phyloP scores from a whole-genome alignment of 2,797 vertebrate species.

The Protonibea diacanthus region DNA sequence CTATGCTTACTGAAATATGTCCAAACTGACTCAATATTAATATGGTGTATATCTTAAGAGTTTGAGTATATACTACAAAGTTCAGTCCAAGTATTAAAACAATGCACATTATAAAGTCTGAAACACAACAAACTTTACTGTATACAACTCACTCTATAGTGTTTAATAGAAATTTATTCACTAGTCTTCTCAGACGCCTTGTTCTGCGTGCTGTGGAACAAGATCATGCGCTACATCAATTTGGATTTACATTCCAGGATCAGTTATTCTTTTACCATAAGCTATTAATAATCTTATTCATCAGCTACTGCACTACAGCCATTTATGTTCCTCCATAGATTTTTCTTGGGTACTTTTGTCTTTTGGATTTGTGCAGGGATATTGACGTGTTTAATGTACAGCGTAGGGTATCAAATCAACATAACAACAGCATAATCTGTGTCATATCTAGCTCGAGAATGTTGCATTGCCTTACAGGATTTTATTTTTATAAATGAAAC shows the following conservation, averaged over 20 bases:
- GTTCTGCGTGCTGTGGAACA: conserved; percentile 45
- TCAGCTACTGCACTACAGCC: conserved; percentile 27
- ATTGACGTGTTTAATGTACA: conserved; percentile 30
- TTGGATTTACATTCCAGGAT: conserved; percentile 12
- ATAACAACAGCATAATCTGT: conserved; percentile 43
- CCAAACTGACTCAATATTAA: conserved; percentile 12
- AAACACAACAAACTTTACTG: conserved; percentile 39
- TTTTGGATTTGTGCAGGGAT: conserved; percentile 48
- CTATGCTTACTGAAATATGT: not conserved
- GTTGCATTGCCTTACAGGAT: conserved; percentile 70
- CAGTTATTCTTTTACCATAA: not conserved
- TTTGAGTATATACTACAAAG: not conserved
- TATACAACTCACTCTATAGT: conserved; percentile 8
- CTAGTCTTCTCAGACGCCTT: conserved; percentile 57
- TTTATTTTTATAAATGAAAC: conserved; percentile 60
- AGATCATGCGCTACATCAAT: conserved; percentile 26
- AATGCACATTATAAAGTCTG: conserved; percentile 6
- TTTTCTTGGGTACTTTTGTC: no score
- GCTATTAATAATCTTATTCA: not conserved
- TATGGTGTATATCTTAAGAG: conserved; percentile 14
- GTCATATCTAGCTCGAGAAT: conserved; percentile 50
- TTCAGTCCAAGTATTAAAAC: conserved; percentile 31
- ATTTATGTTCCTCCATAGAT: conserved; percentile 8
- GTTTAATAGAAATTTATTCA: conserved; percentile 10
- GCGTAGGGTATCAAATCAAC: conserved; percentile 22